Evolutionary conservation across 1,140 invertebrate species (phyloP).

Genomic region (Leptinotarsa undecemlineata): DNA sequence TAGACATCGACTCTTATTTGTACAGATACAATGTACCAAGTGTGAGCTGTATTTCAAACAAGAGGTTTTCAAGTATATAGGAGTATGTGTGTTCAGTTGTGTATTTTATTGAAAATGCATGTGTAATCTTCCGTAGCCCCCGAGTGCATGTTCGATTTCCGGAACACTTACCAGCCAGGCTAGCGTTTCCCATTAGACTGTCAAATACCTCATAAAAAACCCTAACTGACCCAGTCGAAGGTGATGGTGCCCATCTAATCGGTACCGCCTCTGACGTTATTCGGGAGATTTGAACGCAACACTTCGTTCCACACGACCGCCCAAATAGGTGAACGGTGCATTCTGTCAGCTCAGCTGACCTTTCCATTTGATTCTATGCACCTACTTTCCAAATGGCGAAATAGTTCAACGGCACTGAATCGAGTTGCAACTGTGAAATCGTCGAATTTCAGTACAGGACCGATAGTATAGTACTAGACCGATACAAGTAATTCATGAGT

Average conservation of each 20-base stretch:
- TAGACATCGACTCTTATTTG: too few species aligned
- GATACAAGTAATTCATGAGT: too few species aligned
- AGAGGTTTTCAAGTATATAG: too few species aligned
- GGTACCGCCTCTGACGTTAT: conserved; percentile 5
- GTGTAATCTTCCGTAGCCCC: too few species aligned
- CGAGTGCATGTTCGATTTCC: background rate
- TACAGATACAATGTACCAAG: too few species aligned
- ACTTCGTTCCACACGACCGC: conserved; percentile 1
- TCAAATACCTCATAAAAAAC: background rate
- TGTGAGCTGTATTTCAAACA: too few species aligned
- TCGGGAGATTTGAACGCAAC: background rate
- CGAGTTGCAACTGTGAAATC: background rate
- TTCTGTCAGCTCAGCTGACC: background rate
- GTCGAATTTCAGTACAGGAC: background rate
- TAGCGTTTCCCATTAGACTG: background rate
- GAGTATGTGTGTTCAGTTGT: too few species aligned
- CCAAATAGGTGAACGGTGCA: conserved; percentile 5
- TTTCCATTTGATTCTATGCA: background rate
- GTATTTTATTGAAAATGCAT: too few species aligned
- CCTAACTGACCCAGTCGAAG: background rate
- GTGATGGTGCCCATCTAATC: background rate
- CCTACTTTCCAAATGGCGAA: conserved; percentile 7
- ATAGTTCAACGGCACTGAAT: background rate
- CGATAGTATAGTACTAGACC: too few species aligned
- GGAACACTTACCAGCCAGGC: background rate